These are phyloP conservation scores for Umimayanthus chanpuru DNA, from an alignment of 92 coral and sea anemone species.

Conservation along the genomic window DNA sequence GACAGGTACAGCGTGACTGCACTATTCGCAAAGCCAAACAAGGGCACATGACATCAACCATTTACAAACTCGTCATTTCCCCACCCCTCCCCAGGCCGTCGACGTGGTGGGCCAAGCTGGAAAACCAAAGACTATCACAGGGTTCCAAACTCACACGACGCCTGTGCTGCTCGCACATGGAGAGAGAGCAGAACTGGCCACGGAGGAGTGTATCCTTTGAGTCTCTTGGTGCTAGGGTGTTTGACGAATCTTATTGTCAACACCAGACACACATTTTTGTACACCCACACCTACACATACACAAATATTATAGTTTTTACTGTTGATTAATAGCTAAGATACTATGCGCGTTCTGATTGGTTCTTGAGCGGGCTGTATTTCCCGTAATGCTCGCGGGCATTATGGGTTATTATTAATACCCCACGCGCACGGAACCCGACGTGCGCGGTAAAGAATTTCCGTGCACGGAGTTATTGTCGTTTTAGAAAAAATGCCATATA, in stretches of 20 bases:
- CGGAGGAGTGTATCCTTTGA: conserved; percentile 98
- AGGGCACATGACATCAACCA: not conserved
- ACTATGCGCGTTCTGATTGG: no score
- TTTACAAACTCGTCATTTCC: not conserved
- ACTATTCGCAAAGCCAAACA: not conserved
- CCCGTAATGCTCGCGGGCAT: no score
- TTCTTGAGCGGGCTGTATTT: no score
- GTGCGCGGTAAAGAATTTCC: no score
- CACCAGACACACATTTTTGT: not conserved
- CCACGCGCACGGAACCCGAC: no score
- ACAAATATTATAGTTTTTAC: no score
- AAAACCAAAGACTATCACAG: conserved; percentile 97
- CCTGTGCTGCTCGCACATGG: conserved; percentile 97
- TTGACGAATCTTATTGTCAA: not conserved
- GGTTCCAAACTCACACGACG: conserved; percentile 98
- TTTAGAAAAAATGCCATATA: no score
- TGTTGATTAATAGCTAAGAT: no score
- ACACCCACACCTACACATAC: not conserved
- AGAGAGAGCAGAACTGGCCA: conserved; percentile 97
- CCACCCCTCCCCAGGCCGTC: conserved; percentile 73
- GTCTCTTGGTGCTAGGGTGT: not conserved
- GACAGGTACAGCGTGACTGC: no score
- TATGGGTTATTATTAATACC: no score
- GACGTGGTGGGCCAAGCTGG: conserved; percentile 99
- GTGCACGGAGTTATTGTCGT: no score